Evolutionary conservation across 1,140 invertebrate species (phyloP), one percentile per base, ranked within the genome.

Genomic region (Lepeophtheirus salmonis): DNA sequence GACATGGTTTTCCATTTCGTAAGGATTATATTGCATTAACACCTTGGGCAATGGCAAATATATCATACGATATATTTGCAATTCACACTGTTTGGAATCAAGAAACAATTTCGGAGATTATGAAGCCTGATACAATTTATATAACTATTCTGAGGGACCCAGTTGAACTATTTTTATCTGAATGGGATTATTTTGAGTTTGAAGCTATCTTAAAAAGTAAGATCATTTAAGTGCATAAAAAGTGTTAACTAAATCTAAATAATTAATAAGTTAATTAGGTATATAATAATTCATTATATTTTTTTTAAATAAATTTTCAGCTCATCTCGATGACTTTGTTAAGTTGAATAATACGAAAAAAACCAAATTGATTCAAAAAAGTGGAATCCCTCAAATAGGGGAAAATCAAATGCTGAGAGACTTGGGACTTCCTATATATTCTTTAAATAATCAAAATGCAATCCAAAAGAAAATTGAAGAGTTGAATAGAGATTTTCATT

Each of bases 401-500:
- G 24, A 60, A 23, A 69, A 69, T 64, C 68, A 69, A 56, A 69
- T 69, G 68, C 57, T 64, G 23, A 69, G 67, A 54, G 68, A 69
- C 50, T 61, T 69, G 1, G 68, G 68, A 1, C 50, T 66, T 3
- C 30, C 62, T 10, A 25, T 62, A 1, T 48, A 17, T 2, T 18
- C 51, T 14, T 66, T 67, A 50, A 18, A 41, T 3, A 22, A 54
- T 22, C 1, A 54, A 22, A 22, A 17, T 20, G 22, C 52, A 17
- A 54, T 54, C 21, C n/a, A 20, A 49, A 64, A 21, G 56, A 62
- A 41, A 12, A 69, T 71, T 26, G 50, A 60, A 21, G 63, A 67
- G 25, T 63, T 75, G 0, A 71, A 75, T 14, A 62, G 57, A n/a
- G 64, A 71, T 18, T 77, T 78, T 64, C 67, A 73, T 61, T 65